phyloP scores from a whole-genome alignment of 1,140 invertebrate species.

The Glomeris maerens region DNA sequence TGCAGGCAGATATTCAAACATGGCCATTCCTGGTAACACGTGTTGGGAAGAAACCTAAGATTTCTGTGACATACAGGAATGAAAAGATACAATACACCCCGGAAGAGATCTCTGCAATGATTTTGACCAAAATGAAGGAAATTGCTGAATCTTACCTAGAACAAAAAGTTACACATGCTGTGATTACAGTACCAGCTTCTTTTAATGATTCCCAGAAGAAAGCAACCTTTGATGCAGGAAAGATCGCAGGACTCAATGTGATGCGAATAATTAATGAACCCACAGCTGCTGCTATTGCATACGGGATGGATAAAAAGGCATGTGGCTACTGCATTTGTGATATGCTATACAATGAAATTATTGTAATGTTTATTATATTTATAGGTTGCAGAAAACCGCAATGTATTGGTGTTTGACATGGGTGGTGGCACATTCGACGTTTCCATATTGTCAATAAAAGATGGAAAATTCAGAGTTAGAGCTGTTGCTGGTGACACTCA shows the following conservation, averaged over 20 bases:
- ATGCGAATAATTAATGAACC: too few relatives aligned
- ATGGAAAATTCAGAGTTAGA: slow-evolving; percentile 36
- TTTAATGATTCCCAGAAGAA: slow-evolving; percentile 81
- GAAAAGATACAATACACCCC: slow-evolving; percentile 65
- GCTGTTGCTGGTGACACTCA: slow-evolving; percentile 45
- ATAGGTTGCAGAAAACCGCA: too few relatives aligned
- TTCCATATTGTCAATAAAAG: slow-evolving; percentile 7
- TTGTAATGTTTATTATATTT: too few relatives aligned
- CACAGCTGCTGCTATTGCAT: too few relatives aligned
- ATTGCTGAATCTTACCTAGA: slow-evolving; percentile 89
- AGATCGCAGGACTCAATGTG: slow-evolving; percentile 72
- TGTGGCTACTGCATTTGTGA: not conserved
- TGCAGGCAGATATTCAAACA: slow-evolving; percentile 36
- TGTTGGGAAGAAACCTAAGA: slow-evolving; percentile 55
- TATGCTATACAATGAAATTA: too few relatives aligned
- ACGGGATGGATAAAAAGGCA: too few relatives aligned
- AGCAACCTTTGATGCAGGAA: slow-evolving; percentile 79
- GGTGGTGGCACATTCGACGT: slow-evolving; percentile 21
- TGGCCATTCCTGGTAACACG: slow-evolving; percentile 45
- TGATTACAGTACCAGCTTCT: slow-evolving; percentile 81
- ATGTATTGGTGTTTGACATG: slow-evolving; percentile 17
- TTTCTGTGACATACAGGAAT: slow-evolving; percentile 58
- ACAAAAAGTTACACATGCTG: slow-evolving; percentile 66
- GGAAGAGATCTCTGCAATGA: slow-evolving; percentile 39
- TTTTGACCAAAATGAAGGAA: too few relatives aligned